A percentile compares a stretch with the other conserved stretches of the same genome.
Evolutionary conservation across 1,140 invertebrate species (phyloP).

Genomic region (Pseudomyrmex concolor): DNA sequence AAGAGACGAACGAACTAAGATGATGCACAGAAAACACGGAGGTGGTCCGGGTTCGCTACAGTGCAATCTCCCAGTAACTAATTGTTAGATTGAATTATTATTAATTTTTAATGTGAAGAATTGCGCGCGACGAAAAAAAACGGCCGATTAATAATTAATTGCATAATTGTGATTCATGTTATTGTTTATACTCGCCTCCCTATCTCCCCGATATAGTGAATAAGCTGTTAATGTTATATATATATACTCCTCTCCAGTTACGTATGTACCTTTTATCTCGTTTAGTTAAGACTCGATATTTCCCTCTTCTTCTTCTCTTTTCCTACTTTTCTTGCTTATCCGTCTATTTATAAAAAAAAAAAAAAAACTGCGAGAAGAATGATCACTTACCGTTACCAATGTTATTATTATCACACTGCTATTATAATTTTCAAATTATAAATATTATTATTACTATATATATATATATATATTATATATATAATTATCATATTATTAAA

Average conservation of each 20-base stretch:
- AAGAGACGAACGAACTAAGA: conserved; percentile 39
- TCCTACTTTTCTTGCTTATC: conserved; percentile 52
- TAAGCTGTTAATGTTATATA: conserved; percentile 85
- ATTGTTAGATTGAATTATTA: conserved; percentile 83
- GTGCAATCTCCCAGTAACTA: conserved; percentile 84
- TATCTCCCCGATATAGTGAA: conserved; percentile 78
- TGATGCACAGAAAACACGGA: conserved; percentile 69
- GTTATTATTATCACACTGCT: conserved; percentile 61
- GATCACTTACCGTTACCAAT: conserved; percentile 66
- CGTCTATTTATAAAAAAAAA: conserved; percentile 26
- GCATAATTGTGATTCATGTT: conserved; percentile 84
- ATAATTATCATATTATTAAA: conserved; percentile 51
- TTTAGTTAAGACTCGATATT: conserved; percentile 62
- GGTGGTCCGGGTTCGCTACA: conserved; percentile 76
- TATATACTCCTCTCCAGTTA: conserved; percentile 72
- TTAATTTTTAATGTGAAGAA: conserved; percentile 71
- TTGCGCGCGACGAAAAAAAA: conserved; percentile 62
- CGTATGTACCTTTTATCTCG: conserved; percentile 56
- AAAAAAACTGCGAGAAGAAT: conserved; percentile 19
- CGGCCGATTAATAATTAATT: conserved; percentile 76
- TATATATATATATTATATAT: conserved; percentile 10
- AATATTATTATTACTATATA: conserved; percentile 67
- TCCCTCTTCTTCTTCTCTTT: conserved; percentile 43
- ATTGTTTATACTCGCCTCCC: conserved; percentile 83
- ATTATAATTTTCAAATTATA: conserved; percentile 70